These are phyloP conservation scores for Polypedilum vanderplanki DNA, from an alignment of 1,140 invertebrate species.

Conservation along the genomic window DNA sequence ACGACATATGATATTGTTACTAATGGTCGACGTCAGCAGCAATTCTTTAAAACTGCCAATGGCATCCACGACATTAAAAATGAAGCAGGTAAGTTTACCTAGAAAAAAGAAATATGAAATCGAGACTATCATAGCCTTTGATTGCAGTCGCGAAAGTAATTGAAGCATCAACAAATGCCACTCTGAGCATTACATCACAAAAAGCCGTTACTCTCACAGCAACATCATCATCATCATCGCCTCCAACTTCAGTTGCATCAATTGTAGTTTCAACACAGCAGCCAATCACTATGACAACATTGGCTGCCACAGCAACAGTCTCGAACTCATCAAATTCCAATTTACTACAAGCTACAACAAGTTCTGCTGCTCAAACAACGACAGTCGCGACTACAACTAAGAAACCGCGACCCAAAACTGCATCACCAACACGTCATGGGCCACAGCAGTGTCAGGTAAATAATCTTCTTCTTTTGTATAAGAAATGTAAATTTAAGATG, in stretches of 20 bases:
- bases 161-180: background rate
- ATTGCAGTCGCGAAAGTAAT: background rate
- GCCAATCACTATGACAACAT: constrained; percentile 31
- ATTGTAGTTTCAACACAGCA: constrained; percentile 37
- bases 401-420: constrained; percentile 63
- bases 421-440: constrained; percentile 69
- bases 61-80: background rate
- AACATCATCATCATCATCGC: constrained; percentile 33
- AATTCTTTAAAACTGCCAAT: constrained; percentile 13
- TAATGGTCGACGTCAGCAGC: background rate
- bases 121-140: background rate
- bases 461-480: constrained; percentile 30
- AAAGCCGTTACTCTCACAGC: constrained; percentile 28
- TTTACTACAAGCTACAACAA: constrained; percentile 29
- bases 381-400: constrained; percentile 40
- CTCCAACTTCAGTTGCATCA: constrained; percentile 32
- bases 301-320: constrained; percentile 32
- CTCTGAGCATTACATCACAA: background rate
- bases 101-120: background rate
- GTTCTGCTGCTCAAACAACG: background rate
- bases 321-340: constrained; percentile 29
- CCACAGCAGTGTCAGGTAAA: constrained; percentile 69
- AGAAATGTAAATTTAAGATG: constrained; percentile 3
- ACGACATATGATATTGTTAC: background rate
- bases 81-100: background rate